Evolutionary conservation across 1,140 invertebrate species (phyloP).

Genomic region (Pogonomyrmex californicus): DNA sequence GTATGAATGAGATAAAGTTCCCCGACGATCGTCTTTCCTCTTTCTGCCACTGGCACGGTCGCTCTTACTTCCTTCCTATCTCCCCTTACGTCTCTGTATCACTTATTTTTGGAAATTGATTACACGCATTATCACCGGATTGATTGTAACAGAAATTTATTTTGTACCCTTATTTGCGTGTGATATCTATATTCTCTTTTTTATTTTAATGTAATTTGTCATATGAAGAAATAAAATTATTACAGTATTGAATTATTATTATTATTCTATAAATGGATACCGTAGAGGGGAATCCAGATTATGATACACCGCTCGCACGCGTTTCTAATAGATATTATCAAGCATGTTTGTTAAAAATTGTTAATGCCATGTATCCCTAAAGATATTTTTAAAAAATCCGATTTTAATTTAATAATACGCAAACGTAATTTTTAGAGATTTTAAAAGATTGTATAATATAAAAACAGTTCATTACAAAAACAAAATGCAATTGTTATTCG

Average conservation of each 20-base stretch:
- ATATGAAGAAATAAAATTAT: neutral
- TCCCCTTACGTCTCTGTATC: neutral
- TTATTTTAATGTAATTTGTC: neutral
- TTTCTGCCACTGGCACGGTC: neutral
- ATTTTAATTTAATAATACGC: neutral
- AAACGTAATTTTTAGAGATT: neutral
- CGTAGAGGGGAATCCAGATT: slow-evolving; percentile 56
- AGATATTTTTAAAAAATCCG: neutral
- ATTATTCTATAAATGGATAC: slow-evolving; percentile 77
- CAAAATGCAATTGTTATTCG: neutral
- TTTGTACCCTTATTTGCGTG: neutral
- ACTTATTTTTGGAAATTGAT: slow-evolving; percentile 34
- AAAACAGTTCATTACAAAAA: neutral
- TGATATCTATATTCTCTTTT: neutral
- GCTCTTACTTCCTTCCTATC: neutral
- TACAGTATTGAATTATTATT: slow-evolving; percentile 57
- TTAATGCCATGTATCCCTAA: neutral
- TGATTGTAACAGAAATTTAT: slow-evolving; percentile 11
- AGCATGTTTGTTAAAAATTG: neutral
- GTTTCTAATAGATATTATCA: neutral
- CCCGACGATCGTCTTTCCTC: slow-evolving; percentile 49
- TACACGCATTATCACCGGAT: slow-evolving; percentile 1
- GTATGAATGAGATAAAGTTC: slow-evolving; percentile 81
- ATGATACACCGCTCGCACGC: slow-evolving; percentile 50
- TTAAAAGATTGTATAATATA: neutral